Evolutionary conservation across 2,797 vertebrate species (phyloP).

Genomic region (Eremophila alpestris): DNA sequence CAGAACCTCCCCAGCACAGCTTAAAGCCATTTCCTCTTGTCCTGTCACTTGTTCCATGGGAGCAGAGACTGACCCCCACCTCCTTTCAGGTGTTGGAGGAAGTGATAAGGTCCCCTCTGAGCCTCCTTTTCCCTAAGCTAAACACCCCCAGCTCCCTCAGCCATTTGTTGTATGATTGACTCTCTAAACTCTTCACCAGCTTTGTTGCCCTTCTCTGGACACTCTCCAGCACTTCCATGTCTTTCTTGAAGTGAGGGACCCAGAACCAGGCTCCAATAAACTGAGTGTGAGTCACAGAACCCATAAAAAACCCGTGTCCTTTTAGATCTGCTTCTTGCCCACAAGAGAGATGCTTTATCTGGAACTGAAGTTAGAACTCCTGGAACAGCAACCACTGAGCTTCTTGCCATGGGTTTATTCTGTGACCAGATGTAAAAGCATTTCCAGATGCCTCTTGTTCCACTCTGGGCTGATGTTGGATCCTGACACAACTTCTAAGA

Average conservation of each 20-base stretch:
- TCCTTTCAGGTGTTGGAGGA: neutral
- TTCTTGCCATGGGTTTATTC: neutral
- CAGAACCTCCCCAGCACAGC: neutral
- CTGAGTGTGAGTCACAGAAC: neutral
- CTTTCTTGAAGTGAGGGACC: too few relatives aligned
- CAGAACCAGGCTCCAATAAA: neutral
- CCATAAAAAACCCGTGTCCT: neutral
- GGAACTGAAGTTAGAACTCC: neutral
- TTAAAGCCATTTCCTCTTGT: neutral
- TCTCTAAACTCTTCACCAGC: neutral
- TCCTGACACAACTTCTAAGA: neutral
- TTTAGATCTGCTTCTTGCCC: neutral
- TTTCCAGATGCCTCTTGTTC: neutral
- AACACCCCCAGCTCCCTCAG: neutral
- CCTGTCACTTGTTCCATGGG: neutral
- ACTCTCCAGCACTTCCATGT: neutral
- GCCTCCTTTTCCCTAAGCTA: neutral
- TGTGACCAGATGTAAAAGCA: neutral
- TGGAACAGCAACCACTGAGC: neutral
- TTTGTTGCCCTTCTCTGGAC: neutral
- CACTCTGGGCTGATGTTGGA: neutral
- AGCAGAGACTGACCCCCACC: neutral
- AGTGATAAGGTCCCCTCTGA: neutral
- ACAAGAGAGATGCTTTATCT: neutral
- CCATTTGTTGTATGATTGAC: neutral